These are phyloP conservation scores for Petaurus breviceps DNA, from an alignment of 2,113 vertebrate genomes.

Conservation along the genomic window DNA sequence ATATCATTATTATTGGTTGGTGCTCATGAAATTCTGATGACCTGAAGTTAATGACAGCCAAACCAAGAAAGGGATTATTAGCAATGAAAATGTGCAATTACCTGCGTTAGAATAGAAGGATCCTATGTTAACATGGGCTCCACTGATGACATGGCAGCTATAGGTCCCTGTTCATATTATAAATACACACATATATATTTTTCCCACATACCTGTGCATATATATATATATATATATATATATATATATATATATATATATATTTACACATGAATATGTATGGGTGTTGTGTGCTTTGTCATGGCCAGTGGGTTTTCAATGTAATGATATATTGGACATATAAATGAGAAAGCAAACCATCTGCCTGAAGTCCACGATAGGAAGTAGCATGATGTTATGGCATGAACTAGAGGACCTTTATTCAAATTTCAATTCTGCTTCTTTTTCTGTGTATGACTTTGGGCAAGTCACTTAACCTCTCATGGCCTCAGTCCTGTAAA, in stretches of 20 bases:
- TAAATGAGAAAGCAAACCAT: background rate
- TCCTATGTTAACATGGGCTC: slow-evolving; percentile 37
- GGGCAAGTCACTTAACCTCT: background rate
- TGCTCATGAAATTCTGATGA: slow-evolving; percentile 73
- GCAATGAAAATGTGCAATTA: slow-evolving; percentile 54
- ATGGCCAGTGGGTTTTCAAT: background rate
- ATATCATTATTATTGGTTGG: slow-evolving; percentile 77
- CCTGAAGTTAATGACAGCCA: slow-evolving; percentile 62
- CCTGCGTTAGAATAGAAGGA: background rate
- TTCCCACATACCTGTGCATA: too few species aligned
- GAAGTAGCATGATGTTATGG: background rate
- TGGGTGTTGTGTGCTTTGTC: background rate
- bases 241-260: background rate
- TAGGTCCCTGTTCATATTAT: slow-evolving; percentile 1
- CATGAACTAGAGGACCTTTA: background rate
- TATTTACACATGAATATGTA: background rate
- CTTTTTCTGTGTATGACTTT: background rate
- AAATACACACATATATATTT: background rate
- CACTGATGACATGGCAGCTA: slow-evolving; percentile 28
- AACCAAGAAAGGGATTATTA: slow-evolving; percentile 57
- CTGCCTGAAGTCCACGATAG: background rate
- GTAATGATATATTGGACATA: background rate
- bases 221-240: background rate
- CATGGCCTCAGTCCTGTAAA: background rate
- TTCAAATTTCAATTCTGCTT: background rate